Percentiles rank a stretch among this genome's conserved stretches.
These are phyloP conservation scores for Xiphophorus birchmanni DNA, from an alignment of 2,797 vertebrate species.

Conservation along the genomic window DNA sequence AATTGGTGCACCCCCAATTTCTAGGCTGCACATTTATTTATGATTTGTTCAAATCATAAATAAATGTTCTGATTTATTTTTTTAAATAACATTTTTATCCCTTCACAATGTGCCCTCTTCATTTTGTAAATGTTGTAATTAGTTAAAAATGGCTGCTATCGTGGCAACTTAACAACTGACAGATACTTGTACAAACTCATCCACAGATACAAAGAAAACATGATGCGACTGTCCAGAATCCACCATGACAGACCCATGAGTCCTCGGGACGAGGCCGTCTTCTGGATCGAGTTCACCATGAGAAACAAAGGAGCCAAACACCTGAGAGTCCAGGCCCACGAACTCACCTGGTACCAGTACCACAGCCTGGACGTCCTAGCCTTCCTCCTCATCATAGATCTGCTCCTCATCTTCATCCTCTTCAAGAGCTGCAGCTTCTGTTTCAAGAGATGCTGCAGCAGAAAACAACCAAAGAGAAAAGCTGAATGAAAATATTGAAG, in stretches of 20 bases:
- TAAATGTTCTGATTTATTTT: too few species aligned
- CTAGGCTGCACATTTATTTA: too few species aligned
- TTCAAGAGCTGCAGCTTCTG: not conserved
- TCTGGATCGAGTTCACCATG: slow-evolving; percentile 88
- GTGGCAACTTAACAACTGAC: too few species aligned
- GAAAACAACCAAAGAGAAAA: not conserved
- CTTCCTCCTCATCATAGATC: slow-evolving; percentile 68
- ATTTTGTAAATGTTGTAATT: not conserved
- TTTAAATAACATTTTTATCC: not conserved
- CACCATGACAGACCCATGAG: slow-evolving; percentile 83
- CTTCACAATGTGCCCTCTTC: not conserved
- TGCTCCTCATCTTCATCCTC: slow-evolving; percentile 28
- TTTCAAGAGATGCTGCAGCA: not conserved
- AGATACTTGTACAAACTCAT: not conserved
- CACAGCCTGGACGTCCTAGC: slow-evolving; percentile 81
- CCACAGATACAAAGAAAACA: slow-evolving; percentile 83
- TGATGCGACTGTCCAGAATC: slow-evolving; percentile 78
- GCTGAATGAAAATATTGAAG: not conserved
- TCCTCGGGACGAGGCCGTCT: slow-evolving; percentile 80
- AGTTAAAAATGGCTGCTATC: too few species aligned
- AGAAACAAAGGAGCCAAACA: slow-evolving; percentile 85
- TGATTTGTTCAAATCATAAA: too few species aligned
- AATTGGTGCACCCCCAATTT: too few species aligned
- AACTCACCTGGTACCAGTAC: slow-evolving; percentile 87
- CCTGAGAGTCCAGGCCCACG: slow-evolving; percentile 79